Percentiles rank a stretch among this genome's conserved stretches.
Conservation (phyloP, 2,113 vertebrate species). For the Xenopus borealis region DNA sequence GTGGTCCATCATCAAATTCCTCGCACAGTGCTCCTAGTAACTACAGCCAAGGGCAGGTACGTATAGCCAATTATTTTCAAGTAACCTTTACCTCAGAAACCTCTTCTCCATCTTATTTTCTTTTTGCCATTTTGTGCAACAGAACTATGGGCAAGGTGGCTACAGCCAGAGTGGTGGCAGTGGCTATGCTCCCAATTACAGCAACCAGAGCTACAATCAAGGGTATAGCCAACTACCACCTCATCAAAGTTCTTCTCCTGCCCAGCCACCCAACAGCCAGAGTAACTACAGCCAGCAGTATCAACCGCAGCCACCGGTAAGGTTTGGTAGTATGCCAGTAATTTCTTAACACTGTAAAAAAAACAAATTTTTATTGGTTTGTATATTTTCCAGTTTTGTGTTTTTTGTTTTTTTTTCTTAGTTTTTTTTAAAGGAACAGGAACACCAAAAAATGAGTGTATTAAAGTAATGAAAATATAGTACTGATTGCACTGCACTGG, state of each 20-base stretch:
- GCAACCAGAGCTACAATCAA: slow-evolving; percentile 77
- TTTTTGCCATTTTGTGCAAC: not conserved
- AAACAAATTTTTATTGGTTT: too few species aligned
- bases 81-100: not conserved
- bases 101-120: not conserved
- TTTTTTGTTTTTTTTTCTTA: too few species aligned
- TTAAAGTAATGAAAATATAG: too few species aligned
- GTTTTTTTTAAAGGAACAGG: too few species aligned
- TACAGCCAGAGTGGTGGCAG: slow-evolving; percentile 68
- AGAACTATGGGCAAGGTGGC: slow-evolving; percentile 56
- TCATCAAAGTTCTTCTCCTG: slow-evolving; percentile 47
- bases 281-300: slow-evolving; percentile 77
- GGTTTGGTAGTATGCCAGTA: not conserved
- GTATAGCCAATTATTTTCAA: not conserved
- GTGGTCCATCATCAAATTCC: slow-evolving; percentile 46
- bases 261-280: slow-evolving; percentile 74
- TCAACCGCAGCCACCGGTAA: slow-evolving; percentile 69
- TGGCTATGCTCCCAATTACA: slow-evolving; percentile 68
- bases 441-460: too few species aligned
- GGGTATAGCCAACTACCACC: slow-evolving; percentile 73
- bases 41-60: slow-evolving; percentile 68
- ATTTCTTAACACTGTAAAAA: too few species aligned
- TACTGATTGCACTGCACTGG: too few species aligned
- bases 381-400: too few species aligned
- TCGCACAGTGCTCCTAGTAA: slow-evolving; percentile 51